Base-by-base conservation (phyloP, 1,140 invertebrate species). In the Drosophila parvula region DNA sequence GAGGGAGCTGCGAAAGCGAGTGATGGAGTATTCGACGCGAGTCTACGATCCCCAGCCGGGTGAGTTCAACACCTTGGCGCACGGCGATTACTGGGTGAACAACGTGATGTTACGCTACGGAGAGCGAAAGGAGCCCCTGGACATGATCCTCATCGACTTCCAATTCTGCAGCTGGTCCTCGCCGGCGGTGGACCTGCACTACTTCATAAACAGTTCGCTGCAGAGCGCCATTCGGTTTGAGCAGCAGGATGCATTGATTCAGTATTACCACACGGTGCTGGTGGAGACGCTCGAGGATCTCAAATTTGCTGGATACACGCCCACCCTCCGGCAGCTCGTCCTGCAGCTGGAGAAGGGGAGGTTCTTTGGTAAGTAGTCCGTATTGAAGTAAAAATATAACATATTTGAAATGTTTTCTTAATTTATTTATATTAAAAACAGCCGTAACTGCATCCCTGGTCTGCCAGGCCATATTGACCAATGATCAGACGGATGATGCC, bases 21-120 rank as follows among this genome's bases (percentile, higher is more conserved):
- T 91, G 5, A 78, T 92, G 70, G 91, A 91, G 28, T 81, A 91
- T 55, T 74, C 61, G 2, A 58, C 76, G 9, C 40, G 57, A 3
- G 75, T 82, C 5, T 85, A 89, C 47, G 85, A 91, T 50, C 69
- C 81, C 0, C 58, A 93, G 12, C 59, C 90, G 3, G 91, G 93
- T 6, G 91, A 94, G 18, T 94, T 95, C 62, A 93, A 93, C 57
- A 94, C 95, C 3, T 82, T 95, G 18, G 94, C 93, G 65, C 95
- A 95, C 55, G 95, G 95, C 16, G 95, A 95, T 80, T 92, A 92
- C 5, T 95, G 95, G 95, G 89, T 93, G 0, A 95, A 95, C 77
- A 96, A 96, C 89, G 84, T 96, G 64, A 95, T 95, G 88, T 90
- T 92, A 75, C 92, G 92, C 12, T 94, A 95, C 62, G 82, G 93